A percentile compares a stretch with the other conserved stretches of the same genome.
Evolutionary conservation across 2,797 vertebrate species (phyloP).

Genomic region (Avahi laniger): DNA sequence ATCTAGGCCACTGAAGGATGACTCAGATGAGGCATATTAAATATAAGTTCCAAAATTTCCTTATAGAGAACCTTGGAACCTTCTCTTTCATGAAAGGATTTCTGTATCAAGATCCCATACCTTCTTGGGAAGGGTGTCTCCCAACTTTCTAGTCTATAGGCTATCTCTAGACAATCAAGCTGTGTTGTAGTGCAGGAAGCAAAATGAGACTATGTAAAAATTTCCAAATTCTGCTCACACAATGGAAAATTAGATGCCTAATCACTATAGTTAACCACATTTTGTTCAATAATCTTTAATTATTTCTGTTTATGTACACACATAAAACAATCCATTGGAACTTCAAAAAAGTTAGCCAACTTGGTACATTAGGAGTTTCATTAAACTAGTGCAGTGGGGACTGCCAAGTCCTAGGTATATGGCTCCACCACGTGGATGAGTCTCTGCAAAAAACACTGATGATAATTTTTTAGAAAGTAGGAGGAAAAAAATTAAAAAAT

Average conservation of each 20-base stretch:
- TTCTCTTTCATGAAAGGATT: background rate
- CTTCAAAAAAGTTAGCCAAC: background rate
- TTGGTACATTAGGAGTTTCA: conserved; percentile 22
- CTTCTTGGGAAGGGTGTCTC: background rate
- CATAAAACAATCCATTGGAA: background rate
- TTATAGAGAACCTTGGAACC: background rate
- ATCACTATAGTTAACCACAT: background rate
- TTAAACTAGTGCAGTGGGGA: background rate
- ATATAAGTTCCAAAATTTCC: background rate
- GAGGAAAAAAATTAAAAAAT: background rate
- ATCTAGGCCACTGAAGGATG: conserved; percentile 17
- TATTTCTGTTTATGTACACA: background rate
- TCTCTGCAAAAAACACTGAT: conserved; percentile 28
- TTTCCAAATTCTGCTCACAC: background rate
- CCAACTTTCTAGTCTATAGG: background rate
- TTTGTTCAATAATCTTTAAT: background rate
- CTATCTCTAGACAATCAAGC: background rate
- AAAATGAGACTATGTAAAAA: background rate
- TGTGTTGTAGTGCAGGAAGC: background rate
- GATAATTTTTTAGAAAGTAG: background rate
- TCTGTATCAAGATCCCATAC: background rate
- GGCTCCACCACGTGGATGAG: conserved; percentile 35
- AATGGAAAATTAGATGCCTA: conserved; percentile 16
- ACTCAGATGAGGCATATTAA: background rate
- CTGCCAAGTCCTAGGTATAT: background rate